Evolutionary conservation across 2,888 invertebrate species (phyloP).

Genomic region (Lepidonotus clava): DNA sequence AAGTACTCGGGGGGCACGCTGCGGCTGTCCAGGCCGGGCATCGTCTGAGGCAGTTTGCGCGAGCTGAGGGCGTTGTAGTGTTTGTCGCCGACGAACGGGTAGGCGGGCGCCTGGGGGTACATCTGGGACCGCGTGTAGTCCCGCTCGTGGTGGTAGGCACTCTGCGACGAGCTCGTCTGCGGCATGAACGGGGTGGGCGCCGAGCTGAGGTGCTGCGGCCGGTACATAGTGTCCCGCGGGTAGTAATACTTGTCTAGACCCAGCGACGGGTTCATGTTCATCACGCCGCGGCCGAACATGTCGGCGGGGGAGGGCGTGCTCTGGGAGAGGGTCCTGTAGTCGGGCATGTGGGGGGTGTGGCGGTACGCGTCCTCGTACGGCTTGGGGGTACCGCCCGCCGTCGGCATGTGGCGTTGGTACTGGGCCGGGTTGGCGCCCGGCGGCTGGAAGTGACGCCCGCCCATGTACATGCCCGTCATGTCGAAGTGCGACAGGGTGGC

Average conservation of each 20-base stretch:
- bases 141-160: constrained; percentile 72
- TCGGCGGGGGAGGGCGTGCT: constrained; percentile 69
- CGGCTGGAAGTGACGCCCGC: constrained; percentile 60
- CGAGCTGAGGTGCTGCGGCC: constrained; percentile 75
- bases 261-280: constrained; percentile 73
- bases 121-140: constrained; percentile 71
- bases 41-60: constrained; percentile 62
- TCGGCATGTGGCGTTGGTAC: constrained; percentile 48
- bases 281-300: constrained; percentile 70
- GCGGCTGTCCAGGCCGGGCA: constrained; percentile 71
- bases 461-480: constrained; percentile 62
- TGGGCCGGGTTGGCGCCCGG: constrained; percentile 39
- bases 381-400: constrained; percentile 67
- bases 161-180: constrained; percentile 73
- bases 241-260: constrained; percentile 78
- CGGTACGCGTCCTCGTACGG: constrained; percentile 77
- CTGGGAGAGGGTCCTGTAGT: constrained; percentile 75
- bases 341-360: constrained; percentile 67
- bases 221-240: constrained; percentile 75
- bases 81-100: constrained; percentile 77
- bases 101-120: constrained; percentile 74
- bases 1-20: constrained; percentile 65
- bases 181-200: constrained; percentile 76
- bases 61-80: constrained; percentile 72
- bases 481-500: constrained; percentile 50